Conservation (phyloP, 1,140 invertebrate species). For the Hycleus cichorii region DNA sequence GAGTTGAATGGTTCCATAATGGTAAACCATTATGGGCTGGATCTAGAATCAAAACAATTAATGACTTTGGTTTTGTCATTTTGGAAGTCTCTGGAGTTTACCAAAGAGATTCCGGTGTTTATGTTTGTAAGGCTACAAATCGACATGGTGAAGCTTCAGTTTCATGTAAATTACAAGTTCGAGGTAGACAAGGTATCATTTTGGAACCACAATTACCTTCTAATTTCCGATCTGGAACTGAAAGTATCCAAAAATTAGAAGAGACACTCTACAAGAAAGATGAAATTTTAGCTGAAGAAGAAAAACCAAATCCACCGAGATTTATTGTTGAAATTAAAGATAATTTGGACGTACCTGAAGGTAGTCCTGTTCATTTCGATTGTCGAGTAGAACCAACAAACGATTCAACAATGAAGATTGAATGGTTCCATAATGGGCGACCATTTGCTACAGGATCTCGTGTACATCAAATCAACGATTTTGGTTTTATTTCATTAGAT, state of each 20-base stretch:
- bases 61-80: constrained; percentile 91
- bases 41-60: constrained; percentile 83
- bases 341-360: constrained; percentile 76
- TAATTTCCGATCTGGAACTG: constrained; percentile 78
- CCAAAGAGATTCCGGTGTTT: constrained; percentile 78
- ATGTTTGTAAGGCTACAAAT: constrained; percentile 88
- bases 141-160: constrained; percentile 83
- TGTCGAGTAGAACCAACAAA: constrained; percentile 81
- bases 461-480: constrained; percentile 86
- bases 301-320: constrained; percentile 74
- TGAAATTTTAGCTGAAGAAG: constrained; percentile 73
- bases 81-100: constrained; percentile 84
- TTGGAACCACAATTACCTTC: constrained; percentile 83
- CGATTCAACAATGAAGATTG: constrained; percentile 81
- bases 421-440: constrained; percentile 90
- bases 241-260: constrained; percentile 84
- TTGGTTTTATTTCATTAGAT: constrained; percentile 85
- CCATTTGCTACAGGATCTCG: constrained; percentile 82
- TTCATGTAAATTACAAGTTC: constrained; percentile 76
- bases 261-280: constrained; percentile 81
- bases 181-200: constrained; percentile 78
- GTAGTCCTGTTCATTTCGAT: constrained; percentile 83
- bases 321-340: constrained; percentile 82
- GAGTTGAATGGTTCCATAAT: constrained; percentile 95
- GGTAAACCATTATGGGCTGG: constrained; percentile 82